These are phyloP conservation scores for Pteria penguin DNA, from an alignment of 2,888 invertebrate species.

Conservation along the genomic window DNA sequence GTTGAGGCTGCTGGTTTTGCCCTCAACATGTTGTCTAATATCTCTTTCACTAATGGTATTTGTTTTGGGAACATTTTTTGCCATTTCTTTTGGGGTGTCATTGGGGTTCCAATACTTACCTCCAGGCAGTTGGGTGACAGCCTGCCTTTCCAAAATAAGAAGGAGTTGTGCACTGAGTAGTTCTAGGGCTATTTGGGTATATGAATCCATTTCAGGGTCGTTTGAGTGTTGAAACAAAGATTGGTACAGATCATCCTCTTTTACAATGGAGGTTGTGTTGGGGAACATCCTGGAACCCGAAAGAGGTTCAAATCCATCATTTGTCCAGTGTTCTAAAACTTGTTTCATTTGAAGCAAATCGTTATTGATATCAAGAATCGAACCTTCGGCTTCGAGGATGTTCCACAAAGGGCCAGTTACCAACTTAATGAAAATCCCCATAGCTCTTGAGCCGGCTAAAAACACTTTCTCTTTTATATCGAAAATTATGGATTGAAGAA, in stretches of 20 bases:
- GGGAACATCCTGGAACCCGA: background rate
- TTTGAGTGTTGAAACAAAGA: constrained; percentile 14
- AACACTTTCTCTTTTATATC: constrained; percentile 35
- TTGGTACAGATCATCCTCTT: background rate
- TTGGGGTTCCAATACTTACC: constrained; percentile 32
- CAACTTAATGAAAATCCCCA: constrained; percentile 28
- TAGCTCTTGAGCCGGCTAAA: constrained; percentile 32
- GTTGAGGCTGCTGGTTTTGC: constrained; percentile 38
- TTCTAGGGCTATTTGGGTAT: constrained; percentile 35
- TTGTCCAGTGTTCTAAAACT: constrained; percentile 1
- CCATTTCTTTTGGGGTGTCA: background rate
- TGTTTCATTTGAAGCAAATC: constrained; percentile 23
- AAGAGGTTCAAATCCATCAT: constrained; percentile 4
- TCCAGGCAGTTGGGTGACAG: constrained; percentile 44
- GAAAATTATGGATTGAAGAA: constrained; percentile 33
- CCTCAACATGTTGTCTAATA: constrained; percentile 29
- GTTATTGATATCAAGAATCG: constrained; percentile 30
- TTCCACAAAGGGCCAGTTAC: constrained; percentile 27
- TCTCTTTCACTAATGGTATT: constrained; percentile 24
- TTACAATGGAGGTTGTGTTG: background rate
- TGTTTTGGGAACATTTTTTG: constrained; percentile 21
- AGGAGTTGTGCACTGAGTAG: constrained; percentile 8
- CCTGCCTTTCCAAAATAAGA: constrained; percentile 36
- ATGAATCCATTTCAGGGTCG: constrained; percentile 23
- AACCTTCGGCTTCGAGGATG: constrained; percentile 37